A percentile compares a stretch with the other conserved stretches of the same genome.
Evolutionary conservation across 2,113 vertebrate genomes (phyloP).

Genomic region (Corynorhinus townsendii): DNA sequence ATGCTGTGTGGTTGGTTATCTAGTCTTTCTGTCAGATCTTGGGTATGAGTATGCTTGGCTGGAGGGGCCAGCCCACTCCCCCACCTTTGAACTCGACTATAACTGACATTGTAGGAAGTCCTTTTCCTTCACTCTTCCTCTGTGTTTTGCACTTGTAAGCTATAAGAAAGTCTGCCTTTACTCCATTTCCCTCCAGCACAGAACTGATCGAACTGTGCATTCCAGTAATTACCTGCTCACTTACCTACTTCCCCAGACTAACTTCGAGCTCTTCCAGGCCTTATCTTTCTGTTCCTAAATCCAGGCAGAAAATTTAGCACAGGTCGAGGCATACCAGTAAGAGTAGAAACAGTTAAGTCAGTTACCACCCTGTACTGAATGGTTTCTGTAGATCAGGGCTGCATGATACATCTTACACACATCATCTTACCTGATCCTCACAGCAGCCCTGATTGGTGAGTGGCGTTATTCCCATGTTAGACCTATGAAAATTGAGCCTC

Average conservation of each 20-base stretch:
- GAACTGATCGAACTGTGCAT: not conserved
- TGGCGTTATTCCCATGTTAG: not conserved
- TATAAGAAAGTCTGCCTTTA: not conserved
- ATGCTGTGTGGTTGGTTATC: not conserved
- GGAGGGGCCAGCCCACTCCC: not conserved
- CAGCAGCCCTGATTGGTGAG: not conserved
- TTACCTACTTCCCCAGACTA: not conserved
- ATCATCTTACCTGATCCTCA: not conserved
- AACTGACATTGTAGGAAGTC: not conserved
- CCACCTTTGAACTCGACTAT: not conserved
- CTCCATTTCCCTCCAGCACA: not conserved
- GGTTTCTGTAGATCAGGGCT: not conserved
- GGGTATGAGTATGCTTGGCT: not conserved
- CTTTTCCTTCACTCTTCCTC: not conserved
- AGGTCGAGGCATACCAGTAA: not conserved
- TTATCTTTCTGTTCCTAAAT: not conserved
- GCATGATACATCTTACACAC: accelerated
- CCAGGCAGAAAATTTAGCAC: not conserved
- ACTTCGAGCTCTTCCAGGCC: not conserved
- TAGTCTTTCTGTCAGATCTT: not conserved
- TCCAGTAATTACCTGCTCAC: slow-evolving; percentile 5
- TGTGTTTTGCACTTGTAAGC: not conserved
- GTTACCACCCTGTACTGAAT: not conserved
- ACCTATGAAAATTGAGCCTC: not conserved
- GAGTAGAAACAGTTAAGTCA: not conserved